Evolutionary conservation across 1,140 invertebrate genomes (phyloP).

Genomic region (Drosophila parabipectinata): DNA sequence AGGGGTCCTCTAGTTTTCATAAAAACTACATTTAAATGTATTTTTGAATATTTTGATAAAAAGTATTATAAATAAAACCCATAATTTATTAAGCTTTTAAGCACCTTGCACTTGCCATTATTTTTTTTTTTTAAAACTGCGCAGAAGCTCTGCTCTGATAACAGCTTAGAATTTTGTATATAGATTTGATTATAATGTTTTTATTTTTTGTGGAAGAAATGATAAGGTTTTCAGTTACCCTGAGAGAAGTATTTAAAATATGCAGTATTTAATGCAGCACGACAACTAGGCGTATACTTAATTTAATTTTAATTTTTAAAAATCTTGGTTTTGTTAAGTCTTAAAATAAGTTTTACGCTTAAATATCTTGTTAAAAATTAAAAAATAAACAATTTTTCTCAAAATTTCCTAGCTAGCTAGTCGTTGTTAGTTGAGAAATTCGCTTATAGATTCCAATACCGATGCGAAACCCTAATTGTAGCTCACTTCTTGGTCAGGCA

Average conservation of each 20-base stretch:
- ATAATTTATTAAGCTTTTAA: not conserved
- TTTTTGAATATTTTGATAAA: no score
- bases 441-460: not conserved
- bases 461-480: constrained; percentile 21
- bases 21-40: no score
- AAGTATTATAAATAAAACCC: not conserved
- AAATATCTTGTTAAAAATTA: not conserved
- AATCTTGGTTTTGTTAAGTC: no score
- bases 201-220: not conserved
- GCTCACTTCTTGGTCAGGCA: constrained; percentile 23
- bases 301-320: not conserved
- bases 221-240: not conserved
- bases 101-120: not conserved
- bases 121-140: no score
- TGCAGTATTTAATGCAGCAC: no score
- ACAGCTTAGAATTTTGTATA: not conserved
- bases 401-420: not conserved
- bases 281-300: not conserved
- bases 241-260: not conserved
- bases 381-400: not conserved
- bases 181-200: not conserved
- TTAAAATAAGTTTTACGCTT: not conserved
- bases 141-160: not conserved
- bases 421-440: not conserved
- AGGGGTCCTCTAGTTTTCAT: not conserved